phyloP scores from a whole-genome alignment of 2,113 vertebrate genomes.

The Lycocorax pyrrhopterus region DNA sequence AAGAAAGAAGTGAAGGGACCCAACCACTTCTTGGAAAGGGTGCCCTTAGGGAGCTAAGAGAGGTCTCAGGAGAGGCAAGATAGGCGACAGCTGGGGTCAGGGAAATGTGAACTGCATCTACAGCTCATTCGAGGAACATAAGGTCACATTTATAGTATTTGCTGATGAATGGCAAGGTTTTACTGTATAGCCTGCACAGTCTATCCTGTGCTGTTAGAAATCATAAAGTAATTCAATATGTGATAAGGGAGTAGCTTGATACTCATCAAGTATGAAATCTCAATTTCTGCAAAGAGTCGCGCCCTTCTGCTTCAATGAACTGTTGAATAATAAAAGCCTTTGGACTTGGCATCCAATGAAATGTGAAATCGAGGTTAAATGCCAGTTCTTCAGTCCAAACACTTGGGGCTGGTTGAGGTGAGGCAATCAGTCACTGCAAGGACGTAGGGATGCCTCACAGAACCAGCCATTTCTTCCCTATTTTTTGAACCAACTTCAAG shows the following conservation, averaged over 20 bases:
- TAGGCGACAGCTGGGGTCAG: not conserved
- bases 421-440: not conserved
- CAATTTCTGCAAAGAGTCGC: not conserved
- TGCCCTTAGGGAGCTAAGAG: not conserved
- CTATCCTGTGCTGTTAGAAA: not conserved
- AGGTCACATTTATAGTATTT: conserved; percentile 1
- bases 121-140: conserved; percentile 27
- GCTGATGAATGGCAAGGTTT: not conserved
- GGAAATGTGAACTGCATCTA: not conserved
- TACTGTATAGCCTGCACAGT: not conserved
- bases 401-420: not conserved
- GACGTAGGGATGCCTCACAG: not conserved
- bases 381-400: not conserved
- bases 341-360: not conserved
- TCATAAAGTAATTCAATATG: not conserved
- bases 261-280: conserved; percentile 7
- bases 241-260: not conserved
- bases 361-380: conserved; percentile 27
- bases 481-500: not conserved
- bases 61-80: not conserved
- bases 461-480: not conserved
- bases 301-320: not conserved
- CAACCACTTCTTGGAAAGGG: not conserved
- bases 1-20: not conserved
- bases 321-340: conserved; percentile 35